Evolutionary conservation across 1,140 invertebrate genomes (phyloP).

Genomic region (Stegodyphus mimosarum): DNA sequence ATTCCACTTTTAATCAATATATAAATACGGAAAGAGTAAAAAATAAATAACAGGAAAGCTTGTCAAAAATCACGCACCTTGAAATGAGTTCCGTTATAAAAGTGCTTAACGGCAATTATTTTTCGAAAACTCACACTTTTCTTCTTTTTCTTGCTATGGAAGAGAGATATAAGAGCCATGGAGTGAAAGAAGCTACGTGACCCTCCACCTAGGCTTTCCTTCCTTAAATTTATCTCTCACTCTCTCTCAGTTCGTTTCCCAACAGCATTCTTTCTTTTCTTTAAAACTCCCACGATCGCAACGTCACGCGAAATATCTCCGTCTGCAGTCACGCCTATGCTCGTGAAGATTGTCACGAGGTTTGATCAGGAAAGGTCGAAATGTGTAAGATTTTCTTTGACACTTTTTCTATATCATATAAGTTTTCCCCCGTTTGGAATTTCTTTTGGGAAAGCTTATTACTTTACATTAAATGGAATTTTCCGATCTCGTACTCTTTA

Average conservation of each 20-base stretch:
- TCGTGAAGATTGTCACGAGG: slow-evolving; percentile 45
- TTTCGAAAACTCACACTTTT: slow-evolving; percentile 20
- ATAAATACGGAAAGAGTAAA: slow-evolving; percentile 22
- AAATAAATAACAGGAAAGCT: slow-evolving; percentile 3
- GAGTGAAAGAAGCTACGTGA: slow-evolving; percentile 12
- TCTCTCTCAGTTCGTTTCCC: slow-evolving; percentile 15
- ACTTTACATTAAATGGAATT: slow-evolving; percentile 43
- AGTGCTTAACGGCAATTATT: slow-evolving; percentile 38
- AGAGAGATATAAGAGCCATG: background rate
- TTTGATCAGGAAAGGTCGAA: slow-evolving; percentile 1
- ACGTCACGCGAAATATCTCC: slow-evolving; percentile 32
- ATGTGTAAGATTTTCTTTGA: slow-evolving; percentile 23
- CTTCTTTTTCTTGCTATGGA: background rate
- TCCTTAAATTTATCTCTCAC: slow-evolving; percentile 13
- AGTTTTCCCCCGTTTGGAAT: background rate
- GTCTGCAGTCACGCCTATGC: slow-evolving; percentile 18
- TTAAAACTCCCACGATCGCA: slow-evolving; percentile 25
- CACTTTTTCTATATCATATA: background rate
- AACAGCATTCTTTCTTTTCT: slow-evolving; percentile 22
- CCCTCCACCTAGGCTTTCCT: background rate
- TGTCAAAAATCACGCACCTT: slow-evolving; percentile 42
- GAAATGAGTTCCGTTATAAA: slow-evolving; percentile 46
- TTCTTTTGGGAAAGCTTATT: slow-evolving; percentile 11
- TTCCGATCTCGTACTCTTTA: background rate
- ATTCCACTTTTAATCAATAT: slow-evolving; percentile 40